Evolutionary conservation across 2,797 vertebrate genomes (phyloP), one percentile per base, ranked within the genome.

Genomic region (Ptychobarbus kaznakovi): DNA sequence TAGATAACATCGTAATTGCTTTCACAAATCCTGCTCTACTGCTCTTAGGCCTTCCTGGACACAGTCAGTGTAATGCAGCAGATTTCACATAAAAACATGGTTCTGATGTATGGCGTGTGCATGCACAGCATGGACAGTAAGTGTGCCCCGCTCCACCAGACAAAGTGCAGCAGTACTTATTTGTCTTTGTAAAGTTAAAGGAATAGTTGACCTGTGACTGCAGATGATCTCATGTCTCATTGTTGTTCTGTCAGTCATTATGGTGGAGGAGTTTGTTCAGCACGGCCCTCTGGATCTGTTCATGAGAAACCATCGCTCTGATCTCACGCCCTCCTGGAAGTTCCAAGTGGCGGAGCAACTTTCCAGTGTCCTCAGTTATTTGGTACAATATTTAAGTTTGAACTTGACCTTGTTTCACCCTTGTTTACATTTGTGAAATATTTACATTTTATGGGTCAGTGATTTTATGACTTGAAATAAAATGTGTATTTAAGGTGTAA

Each of bases 261-360:
- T 97, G 96, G 96, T 97, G 20, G 96, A 97, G 86, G 96, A 97
- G 90, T 96, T 94, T 85, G 96, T 97, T 22, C 94, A 96, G 32
- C 95, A 92, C 22, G 96, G 96, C 1, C 96, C 96, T 12, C 90
- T 97, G 90, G 96, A 97, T 86, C 91, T 96, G 58, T 97, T 97
- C 70, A 96, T 97, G 96, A 96, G 93, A 20, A 92, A 95, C 42
- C 95, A 94, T 44, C 96, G 96, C 0, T 93, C 95, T 20, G 56
- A 90, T 25, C 95, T 97, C 84, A 96, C 95, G 9, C 95, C 96
- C 0, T 94, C 95, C 0, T 97, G 96, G 96, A 97, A 96, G 87
- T 97, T 97, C 89, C 96, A 96, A 84, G 96, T 97, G 15, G 96
- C 96, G 84, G 96, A 97, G 86, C 96, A 97, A 73, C 93, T 97